Base-by-base conservation (phyloP, 2,113 vertebrate genomes). In the Pycnonotus jocosus region DNA sequence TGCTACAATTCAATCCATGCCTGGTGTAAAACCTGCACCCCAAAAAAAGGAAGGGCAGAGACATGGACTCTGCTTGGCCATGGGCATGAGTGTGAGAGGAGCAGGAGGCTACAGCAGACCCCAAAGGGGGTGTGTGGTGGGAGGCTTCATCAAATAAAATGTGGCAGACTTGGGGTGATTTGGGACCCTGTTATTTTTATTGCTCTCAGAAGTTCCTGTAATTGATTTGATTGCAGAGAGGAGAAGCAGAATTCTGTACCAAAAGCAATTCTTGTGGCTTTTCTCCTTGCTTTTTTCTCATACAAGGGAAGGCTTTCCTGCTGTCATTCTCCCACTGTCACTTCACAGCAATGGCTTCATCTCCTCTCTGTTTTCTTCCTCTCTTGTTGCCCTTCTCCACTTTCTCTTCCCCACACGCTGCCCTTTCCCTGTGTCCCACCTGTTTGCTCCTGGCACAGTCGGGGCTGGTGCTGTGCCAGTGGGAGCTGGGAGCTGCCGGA, bases 1-100 rank as follows among this genome's bases (percentile, higher is more conserved):
- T 73, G 42, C 60, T 54, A 0, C 2, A 23, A 9, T 35, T 44
- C 5, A 5, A 1, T 50, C 30, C 10, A 3, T 2, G 8, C 5
- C 14, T 1, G 11, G 25, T 0, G 16, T 70, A 25, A 83, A 77
- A 33, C 24, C 27, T 37, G 16, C 15, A 4, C 0, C 7, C 15
- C 21, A 4, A 24, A 37, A 18, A 23, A 33, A 40, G 20, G 61
- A 22, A 60, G 40, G 62, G 2, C 28, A 15, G 27, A 42, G 53
- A 42, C 12, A 12, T 15, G 7, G 27, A 16, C 38, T 48, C 20
- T 78, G 25, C 31, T 73, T 2, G 2, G 44, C 38, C 47, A 6
- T 4, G 4, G 31, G 7, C 13, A 5, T 3, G 20, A 38, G 33
- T 17, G 5, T 47, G 33, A 19, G 21, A 48, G 47, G 12, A 45